Conservation (phyloP, 37 sponge, comb jelly and placozoan genomes). For the Spongia lamella region DNA sequence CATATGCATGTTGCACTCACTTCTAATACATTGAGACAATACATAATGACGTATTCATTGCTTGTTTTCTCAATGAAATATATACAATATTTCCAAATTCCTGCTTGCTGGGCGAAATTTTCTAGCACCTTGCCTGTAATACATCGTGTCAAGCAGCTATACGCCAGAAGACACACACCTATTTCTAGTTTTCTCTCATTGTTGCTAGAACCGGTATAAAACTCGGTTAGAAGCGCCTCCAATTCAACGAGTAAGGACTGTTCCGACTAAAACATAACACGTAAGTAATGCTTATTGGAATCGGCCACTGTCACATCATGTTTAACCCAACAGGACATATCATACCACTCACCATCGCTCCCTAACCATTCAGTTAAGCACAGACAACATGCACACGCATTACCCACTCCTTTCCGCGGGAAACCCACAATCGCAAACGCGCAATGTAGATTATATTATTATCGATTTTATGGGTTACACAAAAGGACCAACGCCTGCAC, state of each 20-base stretch:
- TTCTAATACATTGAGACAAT: constrained; percentile 78
- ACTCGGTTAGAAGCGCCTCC: constrained; percentile 34
- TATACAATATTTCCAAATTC: constrained; percentile 68
- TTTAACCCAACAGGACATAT: no score
- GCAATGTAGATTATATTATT: no score
- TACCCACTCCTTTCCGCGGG: no score
- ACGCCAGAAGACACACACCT: constrained; percentile 10
- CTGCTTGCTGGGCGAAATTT: constrained; percentile 51
- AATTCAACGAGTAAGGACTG: constrained; percentile 24
- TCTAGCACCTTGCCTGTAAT: constrained; percentile 56
- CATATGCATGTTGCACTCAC: constrained; percentile 17
- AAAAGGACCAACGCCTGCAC: no score
- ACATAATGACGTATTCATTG: constrained; percentile 76
- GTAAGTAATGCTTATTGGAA: no score
- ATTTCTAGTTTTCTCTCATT: constrained; percentile 54
- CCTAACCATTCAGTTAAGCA: no score
- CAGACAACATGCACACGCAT: no score
- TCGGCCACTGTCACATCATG: no score
- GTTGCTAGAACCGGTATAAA: constrained; percentile 39
- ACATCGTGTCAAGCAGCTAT: not conserved
- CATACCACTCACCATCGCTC: no score
- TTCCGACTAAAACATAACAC: no score
- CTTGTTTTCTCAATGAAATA: constrained; percentile 67
- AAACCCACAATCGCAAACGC: no score
- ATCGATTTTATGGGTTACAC: no score